These are phyloP conservation scores for Anolis sagrei DNA, from an alignment of 2,113 vertebrate genomes.

Conservation along the genomic window DNA sequence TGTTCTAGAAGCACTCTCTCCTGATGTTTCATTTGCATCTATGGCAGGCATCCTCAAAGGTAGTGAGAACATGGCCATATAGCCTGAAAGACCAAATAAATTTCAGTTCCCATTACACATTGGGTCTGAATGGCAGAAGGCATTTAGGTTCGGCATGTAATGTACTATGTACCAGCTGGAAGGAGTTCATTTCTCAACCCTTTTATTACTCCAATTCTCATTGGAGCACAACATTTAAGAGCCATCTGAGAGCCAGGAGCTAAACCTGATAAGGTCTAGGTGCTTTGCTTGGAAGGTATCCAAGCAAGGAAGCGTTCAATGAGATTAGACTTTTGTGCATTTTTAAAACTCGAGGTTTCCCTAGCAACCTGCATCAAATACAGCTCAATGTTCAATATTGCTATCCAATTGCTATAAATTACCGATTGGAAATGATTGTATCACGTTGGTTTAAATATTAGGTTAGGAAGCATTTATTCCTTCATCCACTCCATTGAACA, in stretches of 20 bases:
- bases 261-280: background rate
- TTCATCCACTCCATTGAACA: too few species aligned
- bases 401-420: background rate
- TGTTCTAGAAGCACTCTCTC: too few species aligned
- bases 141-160: too few species aligned
- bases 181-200: background rate
- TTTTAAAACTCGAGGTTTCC: background rate
- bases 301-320: background rate
- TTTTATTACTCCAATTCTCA: background rate
- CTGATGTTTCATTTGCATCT: too few species aligned
- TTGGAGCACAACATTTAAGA: background rate
- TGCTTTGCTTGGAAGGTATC: background rate
- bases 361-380: background rate
- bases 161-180: too few species aligned
- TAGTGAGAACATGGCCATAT: too few species aligned
- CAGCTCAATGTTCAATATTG: background rate
- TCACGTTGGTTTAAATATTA: too few species aligned
- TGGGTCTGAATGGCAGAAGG: too few species aligned
- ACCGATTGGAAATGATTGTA: background rate
- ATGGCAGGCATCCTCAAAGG: too few species aligned
- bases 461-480: background rate
- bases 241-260: background rate
- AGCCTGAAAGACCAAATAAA: too few species aligned
- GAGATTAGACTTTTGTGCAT: background rate
- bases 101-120: too few species aligned